Evolutionary conservation across 1,140 invertebrate species (phyloP), one percentile per base, ranked within the genome.

Genomic region (Tachypleus tridentatus): DNA sequence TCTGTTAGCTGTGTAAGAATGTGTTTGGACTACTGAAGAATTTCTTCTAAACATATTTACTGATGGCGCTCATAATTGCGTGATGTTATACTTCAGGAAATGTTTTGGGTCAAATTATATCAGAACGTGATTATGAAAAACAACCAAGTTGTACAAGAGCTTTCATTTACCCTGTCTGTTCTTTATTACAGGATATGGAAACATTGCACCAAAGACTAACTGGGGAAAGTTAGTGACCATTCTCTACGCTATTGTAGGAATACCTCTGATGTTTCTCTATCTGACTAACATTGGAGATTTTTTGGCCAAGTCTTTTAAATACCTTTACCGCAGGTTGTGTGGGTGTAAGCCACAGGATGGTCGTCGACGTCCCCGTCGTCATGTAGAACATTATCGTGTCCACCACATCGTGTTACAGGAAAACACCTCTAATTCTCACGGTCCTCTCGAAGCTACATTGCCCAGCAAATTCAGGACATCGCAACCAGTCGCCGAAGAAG

Each of bases 271-370:
- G 80, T 83, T 98, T 60, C 81, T 97, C 61, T 93, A 92, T 73
- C 81, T 98, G 50, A 94, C 92, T 58, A 97, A 97, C 78, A 94
- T 98, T 73, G 95, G 94, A 53, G 92, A 97, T 76, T 87, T 97
- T 60, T 80, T 98, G 76, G 95, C 96, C 3, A 88, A 92, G 72
- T 93, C 92, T 72, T 98, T 98, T 79, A 93, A 97, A 76, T 97
- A 91, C 83, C 85, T 89, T 10, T 98, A 96, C 75, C 86, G 89
- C 4, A 85, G 89, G 73, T 84, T 91, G 64, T 96, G 91, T 71
- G 82, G 92, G 51, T 96, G 91, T 78, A 50, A 58, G 5, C 9
- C 10, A 5, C 9, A 47, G 47, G 48, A 47, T 10, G 47, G 64
- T 51, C 50, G 63, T 60, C 56, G 64, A 9, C 29, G 64, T 3